Conservation (phyloP, 2,113 vertebrate species). For the Sphyrna mokarran region DNA sequence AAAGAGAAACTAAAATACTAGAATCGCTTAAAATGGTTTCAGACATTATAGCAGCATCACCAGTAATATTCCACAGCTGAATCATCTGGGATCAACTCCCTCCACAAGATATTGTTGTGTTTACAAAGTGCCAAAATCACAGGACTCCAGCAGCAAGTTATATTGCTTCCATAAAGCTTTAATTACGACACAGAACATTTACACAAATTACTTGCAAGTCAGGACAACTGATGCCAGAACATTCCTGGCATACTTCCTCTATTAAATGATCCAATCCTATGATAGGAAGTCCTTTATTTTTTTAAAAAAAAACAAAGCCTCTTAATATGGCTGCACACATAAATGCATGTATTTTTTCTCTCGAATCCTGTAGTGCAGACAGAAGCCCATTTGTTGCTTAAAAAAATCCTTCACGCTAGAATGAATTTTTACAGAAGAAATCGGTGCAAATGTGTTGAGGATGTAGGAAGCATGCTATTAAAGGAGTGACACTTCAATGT, state of each 20-base stretch:
- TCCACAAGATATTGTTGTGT: conserved; percentile 29
- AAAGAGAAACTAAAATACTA: conserved; percentile 24
- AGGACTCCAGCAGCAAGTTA: conserved; percentile 37
- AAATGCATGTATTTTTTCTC: conserved; percentile 15
- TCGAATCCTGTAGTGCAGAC: conserved; percentile 14
- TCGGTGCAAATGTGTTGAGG: conserved; percentile 32
- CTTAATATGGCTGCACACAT: background rate
- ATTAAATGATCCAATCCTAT: background rate
- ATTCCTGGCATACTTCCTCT: background rate
- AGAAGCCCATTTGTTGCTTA: conserved; percentile 22
- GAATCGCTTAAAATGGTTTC: conserved; percentile 27
- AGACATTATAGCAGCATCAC: conserved; percentile 36
- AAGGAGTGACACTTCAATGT: conserved; percentile 7
- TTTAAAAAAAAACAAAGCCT: conserved; percentile 25
- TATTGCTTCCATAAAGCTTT: conserved; percentile 36
- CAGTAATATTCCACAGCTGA: conserved; percentile 35
- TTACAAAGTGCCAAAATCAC: conserved; percentile 38
- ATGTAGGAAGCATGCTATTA: conserved; percentile 33
- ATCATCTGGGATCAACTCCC: conserved; percentile 35
- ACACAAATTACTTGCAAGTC: conserved; percentile 31
- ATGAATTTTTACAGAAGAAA: conserved; percentile 36
- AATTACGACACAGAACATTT: conserved; percentile 34
- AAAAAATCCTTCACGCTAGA: conserved; percentile 26
- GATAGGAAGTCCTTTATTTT: conserved; percentile 17
- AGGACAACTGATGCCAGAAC: conserved; percentile 7